Percentiles rank a stretch among this genome's conserved stretches.
phyloP scores from a whole-genome alignment of 2,113 vertebrate genomes.

The Rhegmatorhina hoffmannsi region DNA sequence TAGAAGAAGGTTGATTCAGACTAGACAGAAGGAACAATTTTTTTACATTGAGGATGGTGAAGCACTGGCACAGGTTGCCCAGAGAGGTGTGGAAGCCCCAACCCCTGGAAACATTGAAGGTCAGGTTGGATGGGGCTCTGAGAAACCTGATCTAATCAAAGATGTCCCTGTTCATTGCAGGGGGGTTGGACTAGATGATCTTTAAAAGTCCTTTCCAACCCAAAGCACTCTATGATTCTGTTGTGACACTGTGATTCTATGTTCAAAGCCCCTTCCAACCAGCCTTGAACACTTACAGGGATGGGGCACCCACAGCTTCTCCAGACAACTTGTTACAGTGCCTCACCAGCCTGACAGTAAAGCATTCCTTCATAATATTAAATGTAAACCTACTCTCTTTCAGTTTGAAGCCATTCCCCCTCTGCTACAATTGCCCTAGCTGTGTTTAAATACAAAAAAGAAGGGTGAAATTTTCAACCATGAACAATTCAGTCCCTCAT shows the following conservation, averaged over 20 bases:
- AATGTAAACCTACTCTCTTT: background rate
- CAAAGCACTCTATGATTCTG: background rate
- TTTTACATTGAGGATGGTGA: background rate
- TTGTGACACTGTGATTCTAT: background rate
- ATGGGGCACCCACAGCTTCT: background rate
- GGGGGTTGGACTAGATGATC: background rate
- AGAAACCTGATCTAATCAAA: background rate
- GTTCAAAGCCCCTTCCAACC: background rate
- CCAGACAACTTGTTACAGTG: background rate
- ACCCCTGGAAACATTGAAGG: background rate
- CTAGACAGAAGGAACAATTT: background rate
- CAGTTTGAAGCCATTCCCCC: background rate
- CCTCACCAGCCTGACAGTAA: background rate
- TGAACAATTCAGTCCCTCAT: background rate
- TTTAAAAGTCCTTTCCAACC: background rate
- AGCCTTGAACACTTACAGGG: background rate
- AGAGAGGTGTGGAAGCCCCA: background rate
- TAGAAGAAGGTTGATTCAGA: background rate
- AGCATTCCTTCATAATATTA: background rate
- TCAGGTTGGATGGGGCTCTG: background rate
- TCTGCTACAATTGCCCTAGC: background rate
- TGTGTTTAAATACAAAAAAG: background rate
- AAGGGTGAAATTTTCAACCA: background rate
- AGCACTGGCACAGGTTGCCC: background rate
- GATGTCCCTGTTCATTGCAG: background rate